Conservation (phyloP, 2,797 vertebrate species). For the Margarornis squamiger region DNA sequence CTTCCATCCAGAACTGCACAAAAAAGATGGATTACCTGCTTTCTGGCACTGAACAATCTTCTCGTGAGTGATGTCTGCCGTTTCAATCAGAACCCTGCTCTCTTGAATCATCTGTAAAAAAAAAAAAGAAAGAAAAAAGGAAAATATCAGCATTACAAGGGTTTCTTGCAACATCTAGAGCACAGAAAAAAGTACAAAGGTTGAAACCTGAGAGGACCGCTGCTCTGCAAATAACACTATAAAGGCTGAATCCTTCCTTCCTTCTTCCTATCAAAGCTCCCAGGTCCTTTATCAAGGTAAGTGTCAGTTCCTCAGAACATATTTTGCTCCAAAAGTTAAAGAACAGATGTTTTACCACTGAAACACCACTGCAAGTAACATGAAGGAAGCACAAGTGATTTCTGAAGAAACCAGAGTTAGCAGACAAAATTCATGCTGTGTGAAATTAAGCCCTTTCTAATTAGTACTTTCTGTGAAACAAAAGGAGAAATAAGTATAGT, state of each 20-base stretch:
- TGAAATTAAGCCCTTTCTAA: neutral
- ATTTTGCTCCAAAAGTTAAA: neutral
- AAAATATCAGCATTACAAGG: neutral
- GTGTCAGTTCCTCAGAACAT: neutral
- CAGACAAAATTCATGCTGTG: neutral
- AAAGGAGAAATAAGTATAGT: neutral
- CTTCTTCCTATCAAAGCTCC: neutral
- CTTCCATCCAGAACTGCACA: neutral
- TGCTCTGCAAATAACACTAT: neutral
- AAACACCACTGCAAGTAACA: neutral
- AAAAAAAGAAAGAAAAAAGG: neutral
- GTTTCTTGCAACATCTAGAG: neutral
- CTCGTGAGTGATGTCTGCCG: slow-evolving; percentile 87
- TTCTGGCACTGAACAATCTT: slow-evolving; percentile 92
- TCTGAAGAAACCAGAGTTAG: neutral
- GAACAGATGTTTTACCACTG: neutral
- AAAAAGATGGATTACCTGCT: slow-evolving; percentile 82
- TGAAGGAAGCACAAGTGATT: neutral
- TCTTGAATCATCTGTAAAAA: slow-evolving; percentile 91
- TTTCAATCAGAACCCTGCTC: slow-evolving; percentile 91
- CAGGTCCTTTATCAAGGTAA: neutral
- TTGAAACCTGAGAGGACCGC: neutral
- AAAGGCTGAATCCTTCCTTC: neutral
- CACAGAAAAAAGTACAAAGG: neutral
- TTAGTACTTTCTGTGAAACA: neutral